Percentiles rank a stretch among this genome's conserved stretches.
Evolutionary conservation across 2,113 vertebrate species (phyloP).

Genomic region (Protobothrops flavoviridis): DNA sequence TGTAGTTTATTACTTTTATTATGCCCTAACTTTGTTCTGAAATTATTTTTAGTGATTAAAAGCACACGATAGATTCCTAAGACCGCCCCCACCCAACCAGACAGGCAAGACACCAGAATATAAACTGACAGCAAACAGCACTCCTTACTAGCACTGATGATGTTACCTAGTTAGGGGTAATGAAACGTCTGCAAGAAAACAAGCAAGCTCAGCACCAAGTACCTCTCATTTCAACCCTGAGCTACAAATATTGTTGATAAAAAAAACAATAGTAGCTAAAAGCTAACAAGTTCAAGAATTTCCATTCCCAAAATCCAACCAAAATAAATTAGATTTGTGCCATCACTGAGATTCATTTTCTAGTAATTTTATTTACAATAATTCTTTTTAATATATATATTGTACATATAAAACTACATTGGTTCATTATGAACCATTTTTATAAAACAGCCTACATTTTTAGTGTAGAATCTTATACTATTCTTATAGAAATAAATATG

Average conservation of each 20-base stretch:
- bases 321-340: background rate
- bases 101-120: no score
- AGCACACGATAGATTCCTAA: background rate
- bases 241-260: no score
- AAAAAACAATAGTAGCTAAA: background rate
- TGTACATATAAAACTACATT: background rate
- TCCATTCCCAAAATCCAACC: background rate
- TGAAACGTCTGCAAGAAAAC: no score
- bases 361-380: background rate
- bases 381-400: background rate
- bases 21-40: background rate
- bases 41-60: background rate
- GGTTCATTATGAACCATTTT: background rate
- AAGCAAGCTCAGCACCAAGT: no score
- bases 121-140: no score
- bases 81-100: no score
- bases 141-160: no score
- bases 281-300: background rate
- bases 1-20: background rate
- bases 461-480: background rate
- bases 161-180: no score
- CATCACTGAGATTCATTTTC: background rate
- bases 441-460: background rate
- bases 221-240: no score
- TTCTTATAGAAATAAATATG: background rate